Conservation (phyloP, 2,888 invertebrate genomes). For the Linhomoeus sp. region DNA sequence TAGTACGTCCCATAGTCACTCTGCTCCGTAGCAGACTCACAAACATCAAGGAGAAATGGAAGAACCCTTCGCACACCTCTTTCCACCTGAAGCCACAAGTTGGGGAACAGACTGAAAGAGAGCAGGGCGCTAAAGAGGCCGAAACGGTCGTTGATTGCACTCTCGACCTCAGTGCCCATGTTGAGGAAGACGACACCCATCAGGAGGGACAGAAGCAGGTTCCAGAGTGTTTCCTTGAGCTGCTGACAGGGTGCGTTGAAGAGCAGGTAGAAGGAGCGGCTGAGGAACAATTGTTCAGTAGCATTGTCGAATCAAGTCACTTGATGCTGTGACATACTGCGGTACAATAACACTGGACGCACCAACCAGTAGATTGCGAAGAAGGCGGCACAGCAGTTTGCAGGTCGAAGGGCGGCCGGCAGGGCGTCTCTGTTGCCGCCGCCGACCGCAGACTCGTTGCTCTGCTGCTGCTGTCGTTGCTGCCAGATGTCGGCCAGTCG, state of each 20-base stretch:
- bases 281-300: too few species aligned
- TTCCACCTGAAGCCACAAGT: constrained; percentile 41
- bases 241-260: constrained; percentile 67
- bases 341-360: background rate
- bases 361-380: background rate
- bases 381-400: background rate
- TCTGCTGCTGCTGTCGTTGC: constrained; percentile 39
- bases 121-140: constrained; percentile 68
- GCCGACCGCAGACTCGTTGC: constrained; percentile 42
- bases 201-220: constrained; percentile 58
- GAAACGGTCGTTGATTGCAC: constrained; percentile 35
- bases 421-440: background rate
- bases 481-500: constrained; percentile 42
- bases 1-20: too few species aligned
- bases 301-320: too few species aligned
- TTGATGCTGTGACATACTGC: too few species aligned
- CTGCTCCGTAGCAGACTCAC: too few species aligned
- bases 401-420: background rate
- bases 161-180: background rate
- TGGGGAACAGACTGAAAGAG: constrained; percentile 55
- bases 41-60: too few species aligned
- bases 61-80: constrained; percentile 16
- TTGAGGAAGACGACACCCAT: constrained; percentile 38
- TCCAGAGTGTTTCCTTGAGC: constrained; percentile 52
- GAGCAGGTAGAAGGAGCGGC: constrained; percentile 33